Base-by-base conservation (phyloP, 2,113 vertebrate species). In the Ifrita kowaldi region DNA sequence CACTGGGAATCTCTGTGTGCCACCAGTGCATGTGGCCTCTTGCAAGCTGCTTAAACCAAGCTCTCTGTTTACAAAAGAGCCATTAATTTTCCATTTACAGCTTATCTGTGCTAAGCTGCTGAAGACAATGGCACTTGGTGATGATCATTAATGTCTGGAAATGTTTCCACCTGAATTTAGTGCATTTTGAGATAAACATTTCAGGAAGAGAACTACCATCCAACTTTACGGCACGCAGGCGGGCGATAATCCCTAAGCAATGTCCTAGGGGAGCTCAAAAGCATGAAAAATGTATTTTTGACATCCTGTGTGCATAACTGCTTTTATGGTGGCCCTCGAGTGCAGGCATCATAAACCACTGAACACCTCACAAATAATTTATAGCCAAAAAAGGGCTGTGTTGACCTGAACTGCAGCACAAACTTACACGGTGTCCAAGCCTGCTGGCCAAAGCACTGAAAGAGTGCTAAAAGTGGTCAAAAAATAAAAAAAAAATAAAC, bases 221-320 rank as follows among this genome's bases (percentile, higher is more conserved):
- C 74, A 32, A 63, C 57, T 80, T 89, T 3, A 65, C 2, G 17
- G 80, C 69, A 42, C 2, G 2, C 17, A 44, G 49, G 11, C 8
- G 16, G 18, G 63, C 46, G 65, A 18, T 60, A 84, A 87, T 68
- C n/a, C 41, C 89, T 30, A 44, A 84, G 47, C 44, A 73, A 42
- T 5, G 49, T 39, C 62, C 75, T 17, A 41, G 39, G 52, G 47
- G 55, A 57, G 46, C 53, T 80, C 71, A 26, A 27, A 95, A 64
- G 53, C 28, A 50, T 44, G 39, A 89, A 87, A 95, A 85, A 87
- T n/a, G 20, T 62, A 57, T 84, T 91, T 96, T 85, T 87, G 74
- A 71, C 76, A 60, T 47, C 79, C 27, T 76, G 2, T 9, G 39
- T 56, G 49, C 64, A 35, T 55, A 94, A 82, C 46, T 81, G 76